Conservation (phyloP, 2,113 vertebrate genomes). For the Myocastor coypus region DNA sequence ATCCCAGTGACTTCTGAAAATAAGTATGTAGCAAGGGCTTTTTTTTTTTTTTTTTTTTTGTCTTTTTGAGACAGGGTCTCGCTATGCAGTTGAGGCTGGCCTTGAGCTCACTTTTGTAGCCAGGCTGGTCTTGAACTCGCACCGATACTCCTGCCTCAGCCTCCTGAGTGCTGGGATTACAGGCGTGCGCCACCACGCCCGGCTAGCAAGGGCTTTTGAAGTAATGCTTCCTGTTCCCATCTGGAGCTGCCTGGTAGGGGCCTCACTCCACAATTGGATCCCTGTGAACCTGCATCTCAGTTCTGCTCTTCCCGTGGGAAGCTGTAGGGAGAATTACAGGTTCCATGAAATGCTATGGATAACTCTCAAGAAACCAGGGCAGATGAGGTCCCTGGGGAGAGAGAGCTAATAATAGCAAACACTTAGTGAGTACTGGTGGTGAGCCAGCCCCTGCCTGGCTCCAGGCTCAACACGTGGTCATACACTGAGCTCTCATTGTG, state of each 20-base stretch:
- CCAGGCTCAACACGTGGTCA: neutral
- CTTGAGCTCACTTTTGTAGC: no score
- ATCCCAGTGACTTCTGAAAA: conserved; percentile 71
- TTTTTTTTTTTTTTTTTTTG: no score
- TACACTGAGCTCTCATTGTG: neutral
- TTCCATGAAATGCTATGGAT: neutral
- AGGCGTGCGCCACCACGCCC: no score
- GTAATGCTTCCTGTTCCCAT: neutral
- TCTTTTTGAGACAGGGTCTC: no score
- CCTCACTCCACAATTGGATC: neutral
- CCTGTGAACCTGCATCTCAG: neutral
- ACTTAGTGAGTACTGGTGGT: neutral
- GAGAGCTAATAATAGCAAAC: neutral
- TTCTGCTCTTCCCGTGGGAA: neutral
- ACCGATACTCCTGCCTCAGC: no score
- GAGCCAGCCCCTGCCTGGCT: neutral
- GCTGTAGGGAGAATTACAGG: neutral
- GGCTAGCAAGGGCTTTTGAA: neutral
- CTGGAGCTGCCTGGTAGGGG: neutral
- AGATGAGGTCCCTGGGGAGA: neutral
- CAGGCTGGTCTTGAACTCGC: no score
- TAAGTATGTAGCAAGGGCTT: neutral
- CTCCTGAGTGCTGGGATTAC: no score
- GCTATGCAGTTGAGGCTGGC: no score
- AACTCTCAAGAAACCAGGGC: conserved; percentile 27